Base-by-base conservation (phyloP, 2,113 vertebrate genomes). In the Muntiacus reevesi region DNA sequence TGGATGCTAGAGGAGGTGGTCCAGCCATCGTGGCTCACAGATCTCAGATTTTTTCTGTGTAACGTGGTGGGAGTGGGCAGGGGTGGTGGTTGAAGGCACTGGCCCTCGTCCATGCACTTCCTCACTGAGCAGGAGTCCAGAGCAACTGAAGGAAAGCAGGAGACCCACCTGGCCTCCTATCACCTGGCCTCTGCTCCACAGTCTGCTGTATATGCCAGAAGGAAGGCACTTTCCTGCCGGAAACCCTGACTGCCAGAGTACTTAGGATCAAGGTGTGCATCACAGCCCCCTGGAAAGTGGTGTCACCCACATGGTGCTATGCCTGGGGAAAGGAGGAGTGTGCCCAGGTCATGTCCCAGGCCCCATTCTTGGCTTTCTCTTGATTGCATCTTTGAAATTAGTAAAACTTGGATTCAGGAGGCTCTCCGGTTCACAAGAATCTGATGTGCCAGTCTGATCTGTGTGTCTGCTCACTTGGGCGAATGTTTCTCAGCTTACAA, bases 1-100 rank as follows among this genome's bases (percentile, higher is more conserved):
- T 2, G 6, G 52, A 30, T 60, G 5, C n/a, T 11, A 7, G 57
- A 67, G 86, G 10, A 45, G 14, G 21, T 14, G 47, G 8, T 7
- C 3, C 1, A 28, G 36, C 11, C 10, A 10, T 4, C 3, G 4
- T 2, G n/a, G 52, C 1, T 0, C 3, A 1, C 3, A 5, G 62
- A 60, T 6, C 40, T 21, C 1, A 0, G 59, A 55, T 12, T 52
- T 40, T 47, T 23, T 28, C 81, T 27, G 3, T 1, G 78, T 21
- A 40, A 59, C 12, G 9, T 8, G 64, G 3, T 1, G 7, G 1
- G 2, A 62, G 33, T 4, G 28, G 12, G 2, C 2, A 3, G 1
- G 12, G 9, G 5, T 19, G 47, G 2, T 30, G 3, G 4, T 30
- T 52, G 50, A 4, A 27, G 15, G 78, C 13, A 0, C 64, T 57